Conservation (phyloP, 2,113 vertebrate species). For the human region GRCh38 chr4:92169501-92170000, state of each 20-base stretch:
- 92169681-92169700: not conserved
- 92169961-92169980: not conserved
- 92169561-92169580: not conserved
- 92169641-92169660: not conserved
- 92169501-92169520: not conserved
- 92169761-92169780: not conserved
- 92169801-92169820: not conserved
- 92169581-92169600: not conserved
- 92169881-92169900: not conserved
- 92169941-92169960: not conserved
- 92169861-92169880: not conserved
- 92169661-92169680: not conserved
- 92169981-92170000: not conserved
- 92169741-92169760: not conserved
- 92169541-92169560: not conserved
- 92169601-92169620: accelerated
- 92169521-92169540: not conserved
- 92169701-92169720: not conserved
- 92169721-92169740: not conserved
- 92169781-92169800: not conserved
- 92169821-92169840: not conserved
- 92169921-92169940: not conserved
- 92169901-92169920: not conserved
- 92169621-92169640: not conserved
- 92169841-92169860: not conserved